Evolutionary conservation across 37 sponge, comb jelly and placozoan species (phyloP).

Genomic region (Spongilla lacustris): DNA sequence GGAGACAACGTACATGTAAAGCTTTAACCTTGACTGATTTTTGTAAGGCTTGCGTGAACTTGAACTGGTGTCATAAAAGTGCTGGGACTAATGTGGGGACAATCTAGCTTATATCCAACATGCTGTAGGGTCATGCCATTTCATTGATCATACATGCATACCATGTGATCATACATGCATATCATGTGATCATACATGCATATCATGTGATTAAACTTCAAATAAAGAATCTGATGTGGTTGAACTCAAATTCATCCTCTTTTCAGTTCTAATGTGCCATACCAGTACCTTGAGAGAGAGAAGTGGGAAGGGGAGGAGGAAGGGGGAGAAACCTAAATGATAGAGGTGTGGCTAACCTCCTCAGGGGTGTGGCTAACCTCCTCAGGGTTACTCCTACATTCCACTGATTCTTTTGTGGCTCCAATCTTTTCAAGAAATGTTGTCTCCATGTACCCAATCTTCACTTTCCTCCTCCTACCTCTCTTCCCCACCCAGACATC

Average conservation of each 20-base stretch:
- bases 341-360: background rate
- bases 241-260: background rate
- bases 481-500: conserved; percentile 20
- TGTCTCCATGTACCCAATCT: background rate
- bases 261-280: background rate
- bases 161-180: too few species aligned
- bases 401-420: background rate
- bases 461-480: background rate
- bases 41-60: too few species aligned
- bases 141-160: too few species aligned
- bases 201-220: background rate
- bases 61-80: too few species aligned
- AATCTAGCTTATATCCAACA: too few species aligned
- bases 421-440: background rate
- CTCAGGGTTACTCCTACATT: background rate
- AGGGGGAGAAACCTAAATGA: background rate
- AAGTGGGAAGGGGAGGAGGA: background rate
- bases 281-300: background rate
- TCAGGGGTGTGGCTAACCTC: background rate
- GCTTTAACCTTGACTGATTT: too few species aligned
- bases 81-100: too few species aligned
- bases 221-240: background rate
- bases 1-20: too few species aligned
- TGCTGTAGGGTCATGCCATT: too few species aligned
- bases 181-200: too few species aligned